Base-by-base conservation (phyloP, 2,113 vertebrate species). In the Chunga burmeisteri region DNA sequence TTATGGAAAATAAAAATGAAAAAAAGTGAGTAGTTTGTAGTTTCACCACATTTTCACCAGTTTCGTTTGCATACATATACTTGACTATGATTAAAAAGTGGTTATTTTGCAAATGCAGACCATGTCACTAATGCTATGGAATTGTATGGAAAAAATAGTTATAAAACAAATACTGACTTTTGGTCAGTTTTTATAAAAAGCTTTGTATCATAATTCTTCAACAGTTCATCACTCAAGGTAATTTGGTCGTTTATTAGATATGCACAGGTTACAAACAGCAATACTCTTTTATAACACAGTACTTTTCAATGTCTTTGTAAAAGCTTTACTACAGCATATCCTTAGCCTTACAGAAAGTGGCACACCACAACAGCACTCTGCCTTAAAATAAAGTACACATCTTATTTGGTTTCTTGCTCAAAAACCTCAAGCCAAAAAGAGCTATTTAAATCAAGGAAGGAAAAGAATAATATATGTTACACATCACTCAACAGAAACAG, bases 371-470 rank as follows among this genome's bases (percentile, higher is more conserved):
- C 50, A 97, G 91, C 70, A 90, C 88, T 97, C 95, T 97, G 82
- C 62, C 96, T 97, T 96, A 97, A 98, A 98, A 97, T 95, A 96
- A 97, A 97, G 90, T 90, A 96, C 55, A 95, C 1, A 11, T 93
- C 91, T 97, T 97, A 98, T 72, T 98, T 96, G 86, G 88, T 96
- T 97, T 94, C 86, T 95, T 97, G 91, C 90, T 95, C 96, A 96
- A 97, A 98, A 98, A 94, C 96, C 97, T 94, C 96, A 97, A 97
- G 97, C 95, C 94, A 94, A 93, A 97, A 96, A 79, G 56, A 96
- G 70, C 79, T 97, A 97, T 97, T 98, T 96, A 97, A 98, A 96
- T 90, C 49, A 97, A 97, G 61, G 82, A 97, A 97, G 86, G 85
- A 98, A 97, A 97, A 97, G 67, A 67, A 86, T 96, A 97, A 96